Base-by-base conservation (phyloP, 2,113 vertebrate species). In the Rafetus swinhoei region DNA sequence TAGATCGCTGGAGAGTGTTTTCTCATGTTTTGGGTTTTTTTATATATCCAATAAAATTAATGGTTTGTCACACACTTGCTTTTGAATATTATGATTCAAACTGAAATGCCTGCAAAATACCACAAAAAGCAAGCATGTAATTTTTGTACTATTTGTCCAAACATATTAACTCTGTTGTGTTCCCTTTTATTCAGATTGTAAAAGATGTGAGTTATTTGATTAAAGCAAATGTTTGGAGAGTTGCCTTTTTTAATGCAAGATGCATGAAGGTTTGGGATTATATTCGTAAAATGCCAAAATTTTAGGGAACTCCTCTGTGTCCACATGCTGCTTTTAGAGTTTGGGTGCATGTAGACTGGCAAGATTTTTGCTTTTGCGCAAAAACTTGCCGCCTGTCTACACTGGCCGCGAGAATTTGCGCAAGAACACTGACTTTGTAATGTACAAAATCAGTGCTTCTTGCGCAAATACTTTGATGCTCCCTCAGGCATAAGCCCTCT, bases 241-340 rank as follows among this genome's bases (percentile, higher is more conserved):
- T 22, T 74, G n/a, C 4, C 54, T 25, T 39, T 93, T 72, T 74
- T 55, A 39, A 85, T 92, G 86, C 0, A 1, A 29, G 69, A 39
- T 9, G 4, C n/a, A 11, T 76, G 54, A 83, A 76, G 1, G 3
- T n/a, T 9, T 39, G 69, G 69, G 35, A 74, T 74, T n/a, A 39
- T 89, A 16, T 35, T 82, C 2, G 27, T 81, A 72, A 82, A 93
- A 74, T 65, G 53, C 55, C 69, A 76, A 35, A 5, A 87, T 94
- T 85, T 79, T 80, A 53, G 60, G 10, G 2, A 85, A 3, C 19
- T 81, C 14, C 27, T 74, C 19, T n/a, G 32, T 1, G 74, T 87
- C 9, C 29, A 9, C 81, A 79, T 22, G 93, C 85, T 89, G 65
- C 76, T 93, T 93, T 90, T 89, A 52, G 81, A 84, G 7, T 69